These are phyloP conservation scores for Athalia rosae DNA, from an alignment of 2,888 invertebrate species.

Conservation along the genomic window DNA sequence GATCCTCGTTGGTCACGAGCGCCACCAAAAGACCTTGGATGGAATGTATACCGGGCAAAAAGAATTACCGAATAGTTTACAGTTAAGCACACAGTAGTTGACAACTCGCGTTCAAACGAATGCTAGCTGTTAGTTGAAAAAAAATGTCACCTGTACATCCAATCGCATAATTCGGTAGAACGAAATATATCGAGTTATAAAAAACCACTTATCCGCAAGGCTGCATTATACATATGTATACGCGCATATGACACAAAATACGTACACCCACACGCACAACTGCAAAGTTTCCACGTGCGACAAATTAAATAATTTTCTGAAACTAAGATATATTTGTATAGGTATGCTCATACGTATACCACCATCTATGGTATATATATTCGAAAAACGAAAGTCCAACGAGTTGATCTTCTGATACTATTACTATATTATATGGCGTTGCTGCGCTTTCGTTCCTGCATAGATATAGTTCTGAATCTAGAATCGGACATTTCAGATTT, in stretches of 20 bases:
- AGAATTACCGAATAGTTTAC: constrained; percentile 61
- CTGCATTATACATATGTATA: neutral
- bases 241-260: neutral
- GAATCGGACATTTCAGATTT: too few relatives aligned
- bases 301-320: too few relatives aligned
- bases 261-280: neutral
- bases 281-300: too few relatives aligned
- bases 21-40: constrained; percentile 62
- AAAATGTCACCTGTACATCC: neutral
- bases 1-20: constrained; percentile 47
- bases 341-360: too few relatives aligned
- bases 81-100: constrained; percentile 47
- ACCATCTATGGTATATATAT: neutral
- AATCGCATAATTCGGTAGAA: neutral
- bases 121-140: neutral
- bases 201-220: constrained; percentile 9
- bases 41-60: constrained; percentile 63
- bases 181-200: neutral
- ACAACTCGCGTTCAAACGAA: too few relatives aligned
- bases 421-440: neutral
- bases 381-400: constrained; percentile 2
- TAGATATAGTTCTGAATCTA: too few relatives aligned
- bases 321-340: too few relatives aligned
- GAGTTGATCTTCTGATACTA: neutral
- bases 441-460: too few relatives aligned